A percentile compares a stretch with the other conserved stretches of the same genome.
Evolutionary conservation across 2,888 invertebrate genomes (phyloP).

Genomic region (Willowsia nigromaculata): DNA sequence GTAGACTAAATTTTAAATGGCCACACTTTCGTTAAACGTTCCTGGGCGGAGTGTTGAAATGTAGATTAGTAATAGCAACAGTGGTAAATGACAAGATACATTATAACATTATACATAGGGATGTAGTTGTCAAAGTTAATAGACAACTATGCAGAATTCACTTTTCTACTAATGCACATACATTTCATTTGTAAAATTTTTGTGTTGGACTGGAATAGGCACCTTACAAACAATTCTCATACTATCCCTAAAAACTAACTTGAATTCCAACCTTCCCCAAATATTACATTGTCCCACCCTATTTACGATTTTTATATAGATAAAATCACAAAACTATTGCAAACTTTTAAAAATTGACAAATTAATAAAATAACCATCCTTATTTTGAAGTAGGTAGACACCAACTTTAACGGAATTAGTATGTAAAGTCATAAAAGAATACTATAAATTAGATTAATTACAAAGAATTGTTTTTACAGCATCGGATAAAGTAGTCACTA

Average conservation of each 20-base stretch:
- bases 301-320: not conserved
- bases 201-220: not conserved
- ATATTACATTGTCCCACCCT: not conserved
- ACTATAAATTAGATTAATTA: too few species aligned
- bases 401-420: too few species aligned
- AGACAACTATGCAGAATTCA: too few species aligned
- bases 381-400: too few species aligned
- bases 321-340: not conserved
- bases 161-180: too few species aligned
- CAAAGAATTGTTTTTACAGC: too few species aligned
- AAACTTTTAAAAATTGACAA: not conserved
- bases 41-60: not conserved
- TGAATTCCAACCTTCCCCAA: not conserved
- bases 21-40: conserved; percentile 11
- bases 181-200: not conserved
- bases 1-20: conserved; percentile 34
- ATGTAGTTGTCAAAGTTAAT: not conserved
- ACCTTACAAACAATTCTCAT: not conserved
- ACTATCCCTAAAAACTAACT: not conserved
- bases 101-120: conserved; percentile 1
- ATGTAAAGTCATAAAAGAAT: too few species aligned
- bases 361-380: not conserved
- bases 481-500: too few species aligned
- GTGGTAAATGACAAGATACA: conserved; percentile 37
- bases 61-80: not conserved